Conservation (phyloP, 2,888 invertebrate genomes). For the Cheilosia soror region DNA sequence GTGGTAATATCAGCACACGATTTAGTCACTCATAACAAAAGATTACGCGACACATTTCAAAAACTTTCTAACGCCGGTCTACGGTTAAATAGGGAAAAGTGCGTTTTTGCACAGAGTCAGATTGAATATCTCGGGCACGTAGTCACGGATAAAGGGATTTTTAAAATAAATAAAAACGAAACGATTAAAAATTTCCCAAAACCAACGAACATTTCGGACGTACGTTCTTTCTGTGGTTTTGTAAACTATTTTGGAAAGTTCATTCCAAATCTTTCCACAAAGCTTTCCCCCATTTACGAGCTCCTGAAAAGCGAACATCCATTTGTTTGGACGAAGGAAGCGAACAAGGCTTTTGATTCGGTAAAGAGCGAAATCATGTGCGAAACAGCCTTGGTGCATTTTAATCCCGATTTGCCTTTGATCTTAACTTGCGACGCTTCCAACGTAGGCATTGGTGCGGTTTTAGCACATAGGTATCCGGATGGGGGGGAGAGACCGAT, state of each 20-base stretch:
- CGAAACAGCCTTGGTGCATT: conserved; percentile 17
- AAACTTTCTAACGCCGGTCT: background rate
- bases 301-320: background rate
- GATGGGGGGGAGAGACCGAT: background rate
- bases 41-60: background rate
- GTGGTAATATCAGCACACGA: conserved; percentile 11
- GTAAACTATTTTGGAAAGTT: conserved; percentile 27
- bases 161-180: conserved; percentile 17
- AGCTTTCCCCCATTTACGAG: conserved; percentile 17
- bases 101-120: conserved; percentile 4
- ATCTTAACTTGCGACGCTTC: conserved; percentile 11
- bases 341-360: conserved; percentile 4
- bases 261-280: conserved; percentile 20
- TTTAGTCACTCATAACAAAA: background rate
- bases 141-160: background rate
- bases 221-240: conserved; percentile 76
- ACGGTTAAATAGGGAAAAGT: conserved; percentile 4
- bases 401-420: conserved; percentile 13
- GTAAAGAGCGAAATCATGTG: conserved; percentile 16
- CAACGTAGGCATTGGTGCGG: conserved; percentile 1
- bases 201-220: conserved; percentile 73
- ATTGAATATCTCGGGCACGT: conserved; percentile 9
- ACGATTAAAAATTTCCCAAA: conserved; percentile 40
- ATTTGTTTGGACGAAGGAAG: conserved; percentile 20
- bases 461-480: conserved; percentile 4